phyloP scores from a whole-genome alignment of 2,797 vertebrate species.

The Apogon hyalosoma region DNA sequence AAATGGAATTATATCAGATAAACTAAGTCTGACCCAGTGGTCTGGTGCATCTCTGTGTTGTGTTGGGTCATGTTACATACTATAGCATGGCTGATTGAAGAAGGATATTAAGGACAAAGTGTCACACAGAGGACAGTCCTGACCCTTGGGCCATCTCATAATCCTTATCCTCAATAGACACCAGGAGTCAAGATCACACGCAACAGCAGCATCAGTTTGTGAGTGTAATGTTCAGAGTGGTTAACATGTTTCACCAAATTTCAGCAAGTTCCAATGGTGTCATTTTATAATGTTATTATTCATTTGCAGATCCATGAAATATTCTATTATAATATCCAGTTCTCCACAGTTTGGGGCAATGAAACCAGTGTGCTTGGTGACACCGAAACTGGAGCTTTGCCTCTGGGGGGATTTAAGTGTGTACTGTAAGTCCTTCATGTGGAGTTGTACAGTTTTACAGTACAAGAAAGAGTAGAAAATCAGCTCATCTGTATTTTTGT shows the following conservation, averaged over 20 bases:
- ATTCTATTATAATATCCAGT: background rate
- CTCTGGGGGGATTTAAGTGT: constrained; percentile 38
- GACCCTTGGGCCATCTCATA: constrained; percentile 18
- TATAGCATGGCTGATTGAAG: constrained; percentile 11
- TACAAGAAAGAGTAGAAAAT: constrained; percentile 8
- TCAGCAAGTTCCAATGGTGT: background rate
- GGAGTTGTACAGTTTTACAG: constrained; percentile 43
- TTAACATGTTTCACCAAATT: background rate
- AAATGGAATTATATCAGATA: background rate
- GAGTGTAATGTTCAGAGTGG: background rate
- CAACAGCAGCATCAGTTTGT: background rate
- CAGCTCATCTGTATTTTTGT: background rate
- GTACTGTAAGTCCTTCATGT: constrained; percentile 58
- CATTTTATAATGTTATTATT: background rate
- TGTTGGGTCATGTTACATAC: constrained; percentile 2
- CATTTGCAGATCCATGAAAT: background rate
- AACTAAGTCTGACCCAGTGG: background rate
- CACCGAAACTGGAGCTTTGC: constrained; percentile 22
- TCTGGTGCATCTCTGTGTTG: background rate
- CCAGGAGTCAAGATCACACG: constrained; percentile 2
- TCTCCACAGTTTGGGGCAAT: constrained; percentile 1
- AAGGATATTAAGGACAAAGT: constrained; percentile 27
- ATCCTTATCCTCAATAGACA: constrained; percentile 12
- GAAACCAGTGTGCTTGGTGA: constrained; percentile 22
- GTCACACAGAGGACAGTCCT: constrained; percentile 25